Percentiles rank a stretch among this genome's conserved stretches.
These are phyloP conservation scores for Semotilus atromaculatus DNA, from an alignment of 2,797 vertebrate species.

Conservation along the genomic window DNA sequence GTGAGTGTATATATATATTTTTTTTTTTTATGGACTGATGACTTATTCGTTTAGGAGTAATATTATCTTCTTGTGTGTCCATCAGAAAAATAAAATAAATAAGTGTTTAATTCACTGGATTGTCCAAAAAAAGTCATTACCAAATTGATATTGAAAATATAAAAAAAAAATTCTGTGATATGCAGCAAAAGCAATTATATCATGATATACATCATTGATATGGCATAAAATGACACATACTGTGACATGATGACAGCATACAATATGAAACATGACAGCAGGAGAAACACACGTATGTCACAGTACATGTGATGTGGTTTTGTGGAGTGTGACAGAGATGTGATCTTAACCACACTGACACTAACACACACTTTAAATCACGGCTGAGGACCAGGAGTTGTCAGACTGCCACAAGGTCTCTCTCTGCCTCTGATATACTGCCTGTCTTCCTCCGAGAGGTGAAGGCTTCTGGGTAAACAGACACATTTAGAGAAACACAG, in stretches of 20 bases:
- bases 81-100: too few relatives aligned
- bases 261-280: neutral
- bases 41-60: too few relatives aligned
- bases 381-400: conserved; percentile 7
- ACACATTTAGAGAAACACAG: conserved; percentile 54
- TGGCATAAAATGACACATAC: neutral
- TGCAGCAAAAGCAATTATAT: neutral
- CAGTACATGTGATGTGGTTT: neutral
- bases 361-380: conserved; percentile 27
- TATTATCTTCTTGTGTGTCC: too few relatives aligned
- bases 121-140: neutral
- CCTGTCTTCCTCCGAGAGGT: neutral
- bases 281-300: neutral
- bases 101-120: too few relatives aligned
- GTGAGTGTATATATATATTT: too few relatives aligned
- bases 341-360: conserved; percentile 19
- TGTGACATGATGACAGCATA: neutral
- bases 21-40: too few relatives aligned
- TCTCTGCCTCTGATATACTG: conserved; percentile 4
- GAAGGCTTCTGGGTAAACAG: conserved; percentile 36
- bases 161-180: neutral
- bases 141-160: neutral
- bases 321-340: conserved; percentile 1
- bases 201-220: neutral
- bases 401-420: conserved; percentile 1